Percentiles rank a stretch among this genome's conserved stretches.
Evolutionary conservation across 1,140 invertebrate species (phyloP).

Genomic region (Leptopilina boulardi): DNA sequence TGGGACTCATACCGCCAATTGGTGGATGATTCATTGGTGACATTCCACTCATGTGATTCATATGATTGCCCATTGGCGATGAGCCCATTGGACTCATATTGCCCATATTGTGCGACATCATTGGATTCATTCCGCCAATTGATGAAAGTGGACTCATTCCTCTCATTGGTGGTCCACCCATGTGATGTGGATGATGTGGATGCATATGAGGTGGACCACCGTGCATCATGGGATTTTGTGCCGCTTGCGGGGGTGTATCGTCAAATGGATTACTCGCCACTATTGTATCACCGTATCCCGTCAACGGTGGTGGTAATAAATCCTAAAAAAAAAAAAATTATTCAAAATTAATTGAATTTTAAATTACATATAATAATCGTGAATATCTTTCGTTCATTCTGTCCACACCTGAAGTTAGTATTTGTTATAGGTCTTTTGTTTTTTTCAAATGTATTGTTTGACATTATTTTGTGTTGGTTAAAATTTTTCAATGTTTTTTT

Average conservation of each 20-base stretch:
- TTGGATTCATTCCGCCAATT: constrained; percentile 84
- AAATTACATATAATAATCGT: too few relatives aligned
- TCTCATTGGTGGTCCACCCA: constrained; percentile 81
- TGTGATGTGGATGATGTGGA: constrained; percentile 77
- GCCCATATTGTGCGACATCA: constrained; percentile 76
- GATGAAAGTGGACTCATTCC: constrained; percentile 77
- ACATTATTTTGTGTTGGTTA: too few relatives aligned
- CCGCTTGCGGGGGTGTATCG: constrained; percentile 84
- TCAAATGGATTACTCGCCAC: constrained; percentile 97
- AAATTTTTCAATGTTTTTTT: too few relatives aligned
- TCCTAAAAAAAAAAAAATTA: constrained; percentile 77
- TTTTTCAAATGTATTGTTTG: too few relatives aligned
- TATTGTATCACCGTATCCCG: constrained; percentile 94
- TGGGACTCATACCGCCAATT: constrained; percentile 81
- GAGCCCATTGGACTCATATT: constrained; percentile 74
- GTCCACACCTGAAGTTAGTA: too few relatives aligned
- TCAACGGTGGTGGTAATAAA: constrained; percentile 87
- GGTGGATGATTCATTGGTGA: constrained; percentile 79
- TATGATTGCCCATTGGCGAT: constrained; percentile 75
- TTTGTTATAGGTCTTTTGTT: too few relatives aligned
- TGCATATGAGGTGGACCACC: constrained; percentile 77
- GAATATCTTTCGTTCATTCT: too few relatives aligned
- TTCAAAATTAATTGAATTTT: constrained; percentile 41
- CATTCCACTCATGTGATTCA: constrained; percentile 80
- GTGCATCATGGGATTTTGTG: constrained; percentile 80